Conservation (phyloP, 2,888 invertebrate species). For the Lepidocyrtoides sp. region DNA sequence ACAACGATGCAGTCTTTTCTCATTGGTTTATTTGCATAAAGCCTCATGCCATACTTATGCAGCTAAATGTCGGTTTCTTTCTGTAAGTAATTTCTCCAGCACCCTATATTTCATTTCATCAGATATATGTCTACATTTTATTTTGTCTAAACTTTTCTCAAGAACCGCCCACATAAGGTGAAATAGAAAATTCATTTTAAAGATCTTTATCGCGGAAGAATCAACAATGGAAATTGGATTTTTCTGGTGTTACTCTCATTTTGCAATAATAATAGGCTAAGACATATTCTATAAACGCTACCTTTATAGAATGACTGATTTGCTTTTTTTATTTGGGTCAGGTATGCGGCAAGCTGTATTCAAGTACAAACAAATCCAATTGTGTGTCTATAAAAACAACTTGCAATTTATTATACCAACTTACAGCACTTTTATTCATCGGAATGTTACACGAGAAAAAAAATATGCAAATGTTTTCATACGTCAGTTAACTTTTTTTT, state of each 20-base stretch:
- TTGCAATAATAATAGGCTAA: conserved; percentile 57
- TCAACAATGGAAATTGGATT: conserved; percentile 45
- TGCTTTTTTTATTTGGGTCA: conserved; percentile 54
- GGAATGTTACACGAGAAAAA: conserved; percentile 12
- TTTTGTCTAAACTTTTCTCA: not conserved
- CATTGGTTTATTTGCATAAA: not conserved
- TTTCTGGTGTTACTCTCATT: conserved; percentile 51
- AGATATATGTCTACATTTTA: not conserved
- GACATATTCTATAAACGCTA: not conserved
- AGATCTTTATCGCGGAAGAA: conserved; percentile 46
- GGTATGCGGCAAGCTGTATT: not conserved
- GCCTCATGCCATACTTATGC: not conserved
- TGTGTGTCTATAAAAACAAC: not conserved
- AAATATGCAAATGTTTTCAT: conserved; percentile 69
- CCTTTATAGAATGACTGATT: conserved; percentile 66
- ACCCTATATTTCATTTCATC: conserved; percentile 44
- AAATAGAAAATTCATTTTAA: conserved; percentile 59
- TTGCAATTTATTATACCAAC: not conserved
- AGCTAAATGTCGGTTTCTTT: not conserved
- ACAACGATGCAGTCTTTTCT: not conserved
- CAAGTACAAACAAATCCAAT: not conserved
- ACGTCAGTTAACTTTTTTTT: conserved; percentile 52
- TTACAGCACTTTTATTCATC: not conserved
- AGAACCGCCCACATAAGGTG: conserved; percentile 26
- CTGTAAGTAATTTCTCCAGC: not conserved